Percentiles rank a stretch among this genome's conserved stretches.
Evolutionary conservation across 2,888 invertebrate species (phyloP).

Genomic region (Hylaea fasciaria): DNA sequence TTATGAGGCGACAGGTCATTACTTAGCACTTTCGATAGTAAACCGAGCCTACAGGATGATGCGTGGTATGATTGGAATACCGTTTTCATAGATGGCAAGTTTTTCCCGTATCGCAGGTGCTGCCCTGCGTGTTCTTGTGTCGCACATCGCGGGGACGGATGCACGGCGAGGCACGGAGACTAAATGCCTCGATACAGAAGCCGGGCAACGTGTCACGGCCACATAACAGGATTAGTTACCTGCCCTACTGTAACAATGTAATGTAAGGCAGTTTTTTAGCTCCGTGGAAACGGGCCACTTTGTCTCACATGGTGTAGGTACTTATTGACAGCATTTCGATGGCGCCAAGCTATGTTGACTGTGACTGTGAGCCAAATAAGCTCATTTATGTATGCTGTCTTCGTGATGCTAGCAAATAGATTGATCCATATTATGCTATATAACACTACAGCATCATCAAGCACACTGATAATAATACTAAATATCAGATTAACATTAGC

Average conservation of each 20-base stretch:
- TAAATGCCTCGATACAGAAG: constrained; percentile 74
- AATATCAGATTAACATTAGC: no score
- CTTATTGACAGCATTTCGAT: not conserved
- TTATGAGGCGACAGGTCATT: constrained; percentile 22
- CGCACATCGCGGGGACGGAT: constrained; percentile 77
- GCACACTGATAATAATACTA: no score
- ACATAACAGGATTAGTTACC: constrained; percentile 81
- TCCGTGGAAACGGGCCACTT: constrained; percentile 1
- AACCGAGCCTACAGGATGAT: constrained; percentile 58
- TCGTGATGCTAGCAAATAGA: not conserved
- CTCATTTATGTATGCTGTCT: not conserved
- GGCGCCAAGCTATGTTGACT: constrained; percentile 16
- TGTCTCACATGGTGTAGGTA: not conserved
- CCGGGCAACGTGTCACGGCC: constrained; percentile 83
- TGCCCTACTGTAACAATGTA: constrained; percentile 64
- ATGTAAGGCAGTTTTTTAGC: constrained; percentile 26
- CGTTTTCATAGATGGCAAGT: constrained; percentile 82
- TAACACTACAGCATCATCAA: no score
- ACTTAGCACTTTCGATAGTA: constrained; percentile 64
- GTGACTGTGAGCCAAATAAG: constrained; percentile 2
- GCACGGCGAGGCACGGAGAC: constrained; percentile 62
- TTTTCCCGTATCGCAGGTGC: constrained; percentile 81
- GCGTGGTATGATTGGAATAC: constrained; percentile 65
- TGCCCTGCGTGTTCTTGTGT: constrained; percentile 72
- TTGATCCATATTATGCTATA: not conserved